Conservation (phyloP, 1,140 invertebrate genomes). For the Schlechtendalia chinensis region DNA sequence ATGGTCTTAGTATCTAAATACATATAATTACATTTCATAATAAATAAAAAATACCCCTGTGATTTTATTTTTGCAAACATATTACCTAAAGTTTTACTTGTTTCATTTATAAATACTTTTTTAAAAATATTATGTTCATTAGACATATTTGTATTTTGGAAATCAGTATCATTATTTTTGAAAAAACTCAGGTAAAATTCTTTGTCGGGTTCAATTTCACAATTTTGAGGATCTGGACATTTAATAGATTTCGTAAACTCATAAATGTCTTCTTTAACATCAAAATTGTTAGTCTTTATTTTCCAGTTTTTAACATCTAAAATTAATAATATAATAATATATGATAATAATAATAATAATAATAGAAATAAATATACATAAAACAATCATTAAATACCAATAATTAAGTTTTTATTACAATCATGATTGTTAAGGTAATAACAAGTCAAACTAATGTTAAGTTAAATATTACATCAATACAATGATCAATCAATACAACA, state of each 20-base stretch:
- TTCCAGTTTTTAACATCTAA: constrained; percentile 28
- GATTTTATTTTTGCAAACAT: not conserved
- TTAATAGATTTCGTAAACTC: constrained; percentile 33
- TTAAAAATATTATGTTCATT: not conserved
- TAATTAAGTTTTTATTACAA: too few species aligned
- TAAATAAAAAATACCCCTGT: not conserved
- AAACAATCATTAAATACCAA: too few species aligned
- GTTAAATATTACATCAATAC: too few species aligned
- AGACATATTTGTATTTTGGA: constrained; percentile 1
- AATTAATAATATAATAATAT: not conserved
- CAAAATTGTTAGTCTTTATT: not conserved
- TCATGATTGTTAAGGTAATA: too few species aligned
- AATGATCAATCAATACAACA: too few species aligned
- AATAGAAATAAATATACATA: too few species aligned
- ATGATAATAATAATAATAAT: too few species aligned
- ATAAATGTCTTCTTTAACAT: not conserved
- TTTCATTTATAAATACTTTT: not conserved
- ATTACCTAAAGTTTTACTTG: not conserved
- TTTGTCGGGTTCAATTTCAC: not conserved
- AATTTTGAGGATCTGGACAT: constrained; percentile 13
- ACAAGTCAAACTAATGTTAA: too few species aligned
- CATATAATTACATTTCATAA: not conserved
- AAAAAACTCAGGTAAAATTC: constrained; percentile 11
- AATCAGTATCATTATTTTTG: not conserved
- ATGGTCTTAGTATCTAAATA: not conserved